These are phyloP conservation scores for Agrotis segetum DNA, from an alignment of 2,888 invertebrate genomes.

Conservation along the genomic window DNA sequence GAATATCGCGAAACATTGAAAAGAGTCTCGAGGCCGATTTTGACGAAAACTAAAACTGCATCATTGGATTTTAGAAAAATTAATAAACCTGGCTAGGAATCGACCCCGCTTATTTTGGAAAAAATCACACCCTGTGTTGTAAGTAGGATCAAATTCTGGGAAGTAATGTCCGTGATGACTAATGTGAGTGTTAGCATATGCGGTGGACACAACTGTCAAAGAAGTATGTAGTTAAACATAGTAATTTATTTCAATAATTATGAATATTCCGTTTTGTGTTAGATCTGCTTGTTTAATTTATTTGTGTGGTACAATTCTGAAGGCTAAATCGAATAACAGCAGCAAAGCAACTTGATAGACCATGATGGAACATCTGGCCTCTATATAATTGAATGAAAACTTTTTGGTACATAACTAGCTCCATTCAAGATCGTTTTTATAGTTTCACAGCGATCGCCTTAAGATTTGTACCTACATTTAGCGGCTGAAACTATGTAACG, in stretches of 20 bases:
- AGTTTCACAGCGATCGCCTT: background rate
- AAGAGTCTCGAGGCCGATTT: too few relatives aligned
- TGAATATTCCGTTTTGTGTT: conserved; percentile 49
- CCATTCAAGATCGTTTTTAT: background rate
- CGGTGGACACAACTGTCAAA: conserved; percentile 39
- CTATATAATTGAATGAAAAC: background rate
- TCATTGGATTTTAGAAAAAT: too few relatives aligned
- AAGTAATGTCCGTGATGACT: too few relatives aligned
- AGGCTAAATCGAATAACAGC: background rate
- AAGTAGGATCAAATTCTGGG: too few relatives aligned
- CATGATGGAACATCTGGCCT: too few relatives aligned
- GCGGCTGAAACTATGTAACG: too few relatives aligned
- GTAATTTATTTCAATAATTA: conserved; percentile 56
- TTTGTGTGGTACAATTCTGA: background rate
- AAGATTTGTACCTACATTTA: too few relatives aligned
- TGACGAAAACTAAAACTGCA: too few relatives aligned
- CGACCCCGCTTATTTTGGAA: too few relatives aligned
- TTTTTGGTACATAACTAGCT: background rate
- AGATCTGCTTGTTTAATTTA: conserved; percentile 56
- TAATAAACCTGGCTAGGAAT: too few relatives aligned
- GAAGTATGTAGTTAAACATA: conserved; percentile 24
- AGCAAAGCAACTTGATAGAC: background rate
- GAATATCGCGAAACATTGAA: too few relatives aligned
- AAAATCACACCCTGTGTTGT: too few relatives aligned
- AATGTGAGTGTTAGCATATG: background rate